Conservation (phyloP, 2,888 invertebrate genomes). For the Nymphalis c-album region DNA sequence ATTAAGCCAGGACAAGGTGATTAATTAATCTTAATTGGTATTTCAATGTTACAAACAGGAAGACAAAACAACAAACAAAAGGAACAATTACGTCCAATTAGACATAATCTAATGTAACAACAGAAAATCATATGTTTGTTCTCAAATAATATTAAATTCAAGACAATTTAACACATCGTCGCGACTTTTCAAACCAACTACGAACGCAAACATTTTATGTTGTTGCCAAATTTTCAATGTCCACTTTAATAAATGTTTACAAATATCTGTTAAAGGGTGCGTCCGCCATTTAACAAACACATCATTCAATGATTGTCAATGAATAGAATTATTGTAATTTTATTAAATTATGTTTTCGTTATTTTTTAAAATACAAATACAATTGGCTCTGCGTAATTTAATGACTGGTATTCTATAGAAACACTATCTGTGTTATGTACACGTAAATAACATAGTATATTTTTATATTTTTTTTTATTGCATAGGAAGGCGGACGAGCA, state of each 20-base stretch:
- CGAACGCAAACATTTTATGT: slow-evolving; percentile 57
- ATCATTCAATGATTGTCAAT: neutral
- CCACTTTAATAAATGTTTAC: slow-evolving; percentile 24
- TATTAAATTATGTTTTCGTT: too few relatives aligned
- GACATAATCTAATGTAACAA: slow-evolving; percentile 20
- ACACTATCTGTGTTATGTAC: too few relatives aligned
- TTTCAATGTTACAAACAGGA: neutral
- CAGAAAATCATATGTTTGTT: slow-evolving; percentile 42
- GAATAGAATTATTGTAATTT: slow-evolving; percentile 19
- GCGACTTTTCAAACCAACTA: slow-evolving; percentile 65
- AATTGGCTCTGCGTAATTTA: too few relatives aligned
- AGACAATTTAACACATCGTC: slow-evolving; percentile 59
- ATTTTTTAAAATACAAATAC: too few relatives aligned
- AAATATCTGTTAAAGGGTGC: neutral
- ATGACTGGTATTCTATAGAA: too few relatives aligned
- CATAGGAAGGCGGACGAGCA: too few relatives aligned
- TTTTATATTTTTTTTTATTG: too few relatives aligned
- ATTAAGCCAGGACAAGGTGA: too few relatives aligned
- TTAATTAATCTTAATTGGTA: too few relatives aligned
- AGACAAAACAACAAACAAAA: neutral
- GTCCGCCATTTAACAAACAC: neutral
- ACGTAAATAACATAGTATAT: too few relatives aligned
- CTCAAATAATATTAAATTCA: slow-evolving; percentile 59
- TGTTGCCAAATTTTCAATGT: slow-evolving; percentile 50
- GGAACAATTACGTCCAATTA: neutral